These are phyloP conservation scores for Boloria euphrosyne DNA, from an alignment of 2,888 invertebrate species.

Conservation along the genomic window DNA sequence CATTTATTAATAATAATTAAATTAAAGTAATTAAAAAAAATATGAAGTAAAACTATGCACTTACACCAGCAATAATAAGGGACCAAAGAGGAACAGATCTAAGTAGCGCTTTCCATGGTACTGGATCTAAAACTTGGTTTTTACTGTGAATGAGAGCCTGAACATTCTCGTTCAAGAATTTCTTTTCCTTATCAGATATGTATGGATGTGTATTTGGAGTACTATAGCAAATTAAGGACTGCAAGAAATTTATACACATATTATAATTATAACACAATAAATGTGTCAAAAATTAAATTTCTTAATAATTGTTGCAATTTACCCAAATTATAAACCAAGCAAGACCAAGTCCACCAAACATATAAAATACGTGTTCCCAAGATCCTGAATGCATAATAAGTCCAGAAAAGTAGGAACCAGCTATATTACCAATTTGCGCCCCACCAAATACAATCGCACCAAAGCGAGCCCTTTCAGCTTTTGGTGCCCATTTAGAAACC, in stretches of 20 bases:
- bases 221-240: conserved; percentile 75
- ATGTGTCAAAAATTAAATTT: too few relatives aligned
- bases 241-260: conserved; percentile 39
- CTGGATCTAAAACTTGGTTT: conserved; percentile 76
- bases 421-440: conserved; percentile 81
- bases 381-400: conserved; percentile 74
- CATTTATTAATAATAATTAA: too few relatives aligned
- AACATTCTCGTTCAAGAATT: conserved; percentile 83
- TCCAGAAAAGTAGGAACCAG: conserved; percentile 78
- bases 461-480: conserved; percentile 78
- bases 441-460: conserved; percentile 84
- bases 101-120: conserved; percentile 87
- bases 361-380: conserved; percentile 83
- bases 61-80: conserved; percentile 86
- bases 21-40: neutral
- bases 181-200: conserved; percentile 78
- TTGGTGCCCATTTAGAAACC: conserved; percentile 84
- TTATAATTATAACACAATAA: too few relatives aligned
- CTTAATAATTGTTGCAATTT: conserved; percentile 25
- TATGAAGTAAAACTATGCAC: conserved; percentile 45
- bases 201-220: conserved; percentile 79
- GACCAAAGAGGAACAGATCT: conserved; percentile 87
- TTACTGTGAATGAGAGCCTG: conserved; percentile 69
- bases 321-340: conserved; percentile 80
- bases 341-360: conserved; percentile 79